Conservation (phyloP, 2,797 vertebrate species). For the Sebastes baramenuke region DNA sequence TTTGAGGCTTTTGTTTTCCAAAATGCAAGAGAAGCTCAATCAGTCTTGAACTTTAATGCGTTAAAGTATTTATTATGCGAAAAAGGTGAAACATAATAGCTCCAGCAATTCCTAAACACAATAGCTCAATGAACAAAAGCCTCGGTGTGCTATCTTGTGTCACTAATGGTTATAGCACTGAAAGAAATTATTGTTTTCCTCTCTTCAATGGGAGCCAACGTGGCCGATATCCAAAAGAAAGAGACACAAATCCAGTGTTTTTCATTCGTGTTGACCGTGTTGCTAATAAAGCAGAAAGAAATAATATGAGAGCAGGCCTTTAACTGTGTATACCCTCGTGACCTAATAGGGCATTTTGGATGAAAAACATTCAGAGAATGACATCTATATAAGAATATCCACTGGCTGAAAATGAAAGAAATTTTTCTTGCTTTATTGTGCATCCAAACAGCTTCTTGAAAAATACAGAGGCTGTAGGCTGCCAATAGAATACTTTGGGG, state of each 20-base stretch:
- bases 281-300: conserved; percentile 34
- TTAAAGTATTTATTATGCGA: conserved; percentile 2
- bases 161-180: conserved; percentile 21
- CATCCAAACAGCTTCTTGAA: conserved; percentile 80
- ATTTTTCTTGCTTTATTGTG: conserved; percentile 80
- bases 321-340: conserved; percentile 28
- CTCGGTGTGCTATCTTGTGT: conserved; percentile 1
- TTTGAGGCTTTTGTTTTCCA: background rate
- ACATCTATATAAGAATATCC: conserved; percentile 68
- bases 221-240: conserved; percentile 26
- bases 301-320: conserved; percentile 23
- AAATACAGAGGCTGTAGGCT: conserved; percentile 66
- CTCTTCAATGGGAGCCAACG: background rate
- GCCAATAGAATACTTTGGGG: conserved; percentile 78
- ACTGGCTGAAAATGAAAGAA: conserved; percentile 80
- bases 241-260: conserved; percentile 19
- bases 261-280: conserved; percentile 1
- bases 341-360: conserved; percentile 31
- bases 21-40: background rate
- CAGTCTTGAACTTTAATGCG: background rate
- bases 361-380: conserved; percentile 45
- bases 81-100: conserved; percentile 24
- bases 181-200: conserved; percentile 26
- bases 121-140: conserved; percentile 15
- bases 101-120: background rate